Evolutionary conservation across 1,140 invertebrate genomes (phyloP), one percentile per base, ranked within the genome.

Genomic region (Caerostris extrusa): DNA sequence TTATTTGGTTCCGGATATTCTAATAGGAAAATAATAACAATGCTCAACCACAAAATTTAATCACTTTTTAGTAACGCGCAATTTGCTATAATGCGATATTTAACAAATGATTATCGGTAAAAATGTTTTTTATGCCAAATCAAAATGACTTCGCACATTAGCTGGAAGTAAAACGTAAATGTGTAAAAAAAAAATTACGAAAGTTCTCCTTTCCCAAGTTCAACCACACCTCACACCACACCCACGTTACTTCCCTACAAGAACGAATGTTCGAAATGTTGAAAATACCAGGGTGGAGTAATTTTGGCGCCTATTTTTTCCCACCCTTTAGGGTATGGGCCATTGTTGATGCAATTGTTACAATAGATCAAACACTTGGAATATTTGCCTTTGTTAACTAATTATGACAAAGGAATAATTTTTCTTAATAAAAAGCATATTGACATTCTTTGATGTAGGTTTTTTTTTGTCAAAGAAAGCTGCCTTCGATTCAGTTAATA

Each of bases 181-280:
- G 56, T 58, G 55, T n/a, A 85, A 85, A 85, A n/a, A n/a, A n/a
- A n/a, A 85, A 85, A 85, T 85, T 58, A 10, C 55, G 83, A 85
- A 85, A 60, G 83, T 14, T 17, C 19, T 85, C 58, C 14, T 34
- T 82, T 85, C 56, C 12, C 83, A 58, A 58, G 57, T 58, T n/a
- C 55, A 85, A 64, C 86, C 86, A 64, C 86, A 88, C 86, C 86
- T 88, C 17, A 34, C 58, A 88, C 86, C 82, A 88, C 86, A 88
- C 86, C 86, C 86, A 50, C 17, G 50, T 55, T 61, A 19, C n/a
- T 50, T 64, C n/a, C 19, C 10, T 88, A 12, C 17, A 53, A 50
- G 34, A 34, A 34, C 34, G 34, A 34, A 34, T 34, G 34, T 34
- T 34, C 71, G 19, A 19, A 81, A 81, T 81, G 50, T 34, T 12